Conservation (phyloP, 2,888 invertebrate genomes). For the Exephanes ischioxanthus region DNA sequence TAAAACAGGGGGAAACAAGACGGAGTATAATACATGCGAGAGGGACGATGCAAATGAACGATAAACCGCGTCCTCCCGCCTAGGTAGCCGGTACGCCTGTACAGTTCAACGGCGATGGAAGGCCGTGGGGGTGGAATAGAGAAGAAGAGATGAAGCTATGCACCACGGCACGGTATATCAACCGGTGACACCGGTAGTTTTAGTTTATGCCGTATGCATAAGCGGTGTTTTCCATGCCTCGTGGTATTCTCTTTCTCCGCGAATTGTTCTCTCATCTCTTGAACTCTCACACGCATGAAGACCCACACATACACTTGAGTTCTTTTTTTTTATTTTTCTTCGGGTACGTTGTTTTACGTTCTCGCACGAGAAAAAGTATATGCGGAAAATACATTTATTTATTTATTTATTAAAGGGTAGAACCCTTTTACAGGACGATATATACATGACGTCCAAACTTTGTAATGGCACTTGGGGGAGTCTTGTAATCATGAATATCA, state of each 20-base stretch:
- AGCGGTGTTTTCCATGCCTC: slow-evolving; percentile 70
- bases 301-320: not conserved
- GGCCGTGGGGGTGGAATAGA: not conserved
- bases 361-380: too few relatives aligned
- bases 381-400: too few relatives aligned
- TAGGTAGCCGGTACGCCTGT: slow-evolving; percentile 48
- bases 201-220: slow-evolving; percentile 79
- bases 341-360: not conserved
- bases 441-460: too few relatives aligned
- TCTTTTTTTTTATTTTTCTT: not conserved
- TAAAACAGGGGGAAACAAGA: slow-evolving; percentile 51
- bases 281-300: not conserved
- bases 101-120: slow-evolving; percentile 27
- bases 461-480: too few relatives aligned
- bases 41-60: slow-evolving; percentile 79
- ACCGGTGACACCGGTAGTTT: slow-evolving; percentile 78
- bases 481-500: too few relatives aligned
- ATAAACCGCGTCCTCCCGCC: slow-evolving; percentile 76
- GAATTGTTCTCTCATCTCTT: slow-evolving; percentile 25
- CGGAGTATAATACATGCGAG: slow-evolving; percentile 57
- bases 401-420: too few relatives aligned
- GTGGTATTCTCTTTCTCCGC: slow-evolving; percentile 30
- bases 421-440: too few relatives aligned
- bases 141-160: slow-evolving; percentile 21
- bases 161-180: slow-evolving; percentile 73